These are phyloP conservation scores for Ornithorhynchus anatinus DNA, from an alignment of 2,113 vertebrate species.

Conservation along the genomic window DNA sequence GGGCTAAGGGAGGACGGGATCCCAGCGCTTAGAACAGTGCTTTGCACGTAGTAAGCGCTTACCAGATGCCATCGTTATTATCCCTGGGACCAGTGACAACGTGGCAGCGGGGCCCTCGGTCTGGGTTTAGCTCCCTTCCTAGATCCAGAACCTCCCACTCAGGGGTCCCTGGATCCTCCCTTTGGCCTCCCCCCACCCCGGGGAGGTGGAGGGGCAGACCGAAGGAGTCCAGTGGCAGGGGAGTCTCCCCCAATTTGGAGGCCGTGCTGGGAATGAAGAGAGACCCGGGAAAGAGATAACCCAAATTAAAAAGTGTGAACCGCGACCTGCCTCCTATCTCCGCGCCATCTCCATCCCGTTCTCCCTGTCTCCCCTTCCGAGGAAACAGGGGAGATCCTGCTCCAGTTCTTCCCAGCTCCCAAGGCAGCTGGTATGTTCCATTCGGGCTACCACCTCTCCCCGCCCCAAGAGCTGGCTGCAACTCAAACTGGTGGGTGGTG, in stretches of 20 bases:
- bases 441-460: background rate
- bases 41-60: no score
- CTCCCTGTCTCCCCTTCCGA: background rate
- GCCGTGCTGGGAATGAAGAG: background rate
- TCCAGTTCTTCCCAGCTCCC: background rate
- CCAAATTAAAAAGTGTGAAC: background rate
- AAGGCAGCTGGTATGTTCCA: background rate
- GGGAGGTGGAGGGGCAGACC: background rate
- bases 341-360: background rate
- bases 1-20: background rate
- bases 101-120: background rate
- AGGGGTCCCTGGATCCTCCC: background rate
- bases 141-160: background rate
- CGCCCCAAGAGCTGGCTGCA: background rate
- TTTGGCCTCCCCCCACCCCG: accelerated
- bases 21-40: no score
- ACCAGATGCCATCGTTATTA: no score
- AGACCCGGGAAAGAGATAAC: background rate
- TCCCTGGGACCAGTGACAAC: background rate
- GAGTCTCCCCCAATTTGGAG: background rate
- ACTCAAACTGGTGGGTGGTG: no score
- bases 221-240: background rate
- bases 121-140: background rate
- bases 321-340: background rate
- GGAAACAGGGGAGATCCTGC: background rate